A percentile compares a stretch with the other conserved stretches of the same genome.
Evolutionary conservation across 2,888 invertebrate genomes (phyloP).

Genomic region (Beris chalybata): DNA sequence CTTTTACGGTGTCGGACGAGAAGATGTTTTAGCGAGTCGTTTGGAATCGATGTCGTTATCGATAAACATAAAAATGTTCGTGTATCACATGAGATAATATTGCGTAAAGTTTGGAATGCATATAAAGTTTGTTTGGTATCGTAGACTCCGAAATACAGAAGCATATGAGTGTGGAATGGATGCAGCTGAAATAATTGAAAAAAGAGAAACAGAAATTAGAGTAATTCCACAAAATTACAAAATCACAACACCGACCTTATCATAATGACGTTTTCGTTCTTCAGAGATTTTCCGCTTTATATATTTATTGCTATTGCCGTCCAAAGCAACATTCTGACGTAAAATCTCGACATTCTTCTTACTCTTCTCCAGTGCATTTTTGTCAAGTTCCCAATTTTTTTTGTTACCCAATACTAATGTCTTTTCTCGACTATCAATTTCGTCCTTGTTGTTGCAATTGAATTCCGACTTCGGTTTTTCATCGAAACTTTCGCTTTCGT

Average conservation of each 20-base stretch:
- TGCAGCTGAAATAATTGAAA: constrained; percentile 58
- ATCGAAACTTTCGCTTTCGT: constrained; percentile 48
- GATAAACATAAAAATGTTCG: constrained; percentile 73
- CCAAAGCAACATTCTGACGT: constrained; percentile 49
- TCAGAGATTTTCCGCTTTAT: constrained; percentile 41
- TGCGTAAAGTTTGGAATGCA: constrained; percentile 72
- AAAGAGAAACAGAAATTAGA: neutral
- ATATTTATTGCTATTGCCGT: constrained; percentile 41
- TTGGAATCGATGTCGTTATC: constrained; percentile 71
- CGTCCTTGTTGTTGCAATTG: constrained; percentile 47
- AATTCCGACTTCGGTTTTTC: constrained; percentile 40
- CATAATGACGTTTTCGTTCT: constrained; percentile 43
- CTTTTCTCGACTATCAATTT: constrained; percentile 21
- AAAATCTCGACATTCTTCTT: constrained; percentile 56
- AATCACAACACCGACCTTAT: constrained; percentile 37
- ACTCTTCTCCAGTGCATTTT: constrained; percentile 54
- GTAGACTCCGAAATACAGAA: constrained; percentile 78
- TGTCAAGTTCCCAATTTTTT: constrained; percentile 49
- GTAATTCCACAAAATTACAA: neutral
- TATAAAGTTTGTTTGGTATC: constrained; percentile 74
- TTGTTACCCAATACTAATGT: constrained; percentile 29
- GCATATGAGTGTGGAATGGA: constrained; percentile 80
- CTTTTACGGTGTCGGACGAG: constrained; percentile 73
- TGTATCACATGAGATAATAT: constrained; percentile 70
- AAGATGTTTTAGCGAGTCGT: constrained; percentile 56